phyloP scores from a whole-genome alignment of 2,888 invertebrate genomes.

The Megamerina dolium region DNA sequence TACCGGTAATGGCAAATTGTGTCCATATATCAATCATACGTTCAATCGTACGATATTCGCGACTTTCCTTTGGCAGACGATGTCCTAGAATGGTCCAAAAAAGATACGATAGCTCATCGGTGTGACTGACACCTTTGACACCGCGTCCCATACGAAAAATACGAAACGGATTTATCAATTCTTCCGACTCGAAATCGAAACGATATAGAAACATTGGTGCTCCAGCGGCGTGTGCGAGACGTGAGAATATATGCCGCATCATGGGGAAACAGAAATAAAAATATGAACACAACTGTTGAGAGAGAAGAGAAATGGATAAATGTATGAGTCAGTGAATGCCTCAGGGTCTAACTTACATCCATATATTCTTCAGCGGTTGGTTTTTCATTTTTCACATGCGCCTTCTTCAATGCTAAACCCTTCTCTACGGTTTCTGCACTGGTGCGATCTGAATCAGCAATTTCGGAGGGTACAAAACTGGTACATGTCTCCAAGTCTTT shows the following conservation, averaged over 20 bases:
- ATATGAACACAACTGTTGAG: conserved; percentile 23
- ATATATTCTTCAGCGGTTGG: conserved; percentile 35
- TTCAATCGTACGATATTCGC: conserved; percentile 41
- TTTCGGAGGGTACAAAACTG: conserved; percentile 33
- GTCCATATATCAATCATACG: conserved; percentile 41
- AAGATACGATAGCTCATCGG: conserved; percentile 42
- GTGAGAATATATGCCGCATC: conserved; percentile 36
- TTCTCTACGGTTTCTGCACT: conserved; percentile 26
- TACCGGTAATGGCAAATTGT: conserved; percentile 40
- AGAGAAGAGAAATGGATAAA: neutral
- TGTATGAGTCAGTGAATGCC: neutral
- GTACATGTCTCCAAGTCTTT: conserved; percentile 31
- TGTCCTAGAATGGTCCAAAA: conserved; percentile 34
- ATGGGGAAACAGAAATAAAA: conserved; percentile 32
- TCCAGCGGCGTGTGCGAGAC: conserved; percentile 34
- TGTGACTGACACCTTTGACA: conserved; percentile 43
- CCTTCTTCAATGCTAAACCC: conserved; percentile 32
- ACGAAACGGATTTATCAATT: conserved; percentile 36
- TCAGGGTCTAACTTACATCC: conserved; percentile 30
- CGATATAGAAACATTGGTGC: conserved; percentile 44
- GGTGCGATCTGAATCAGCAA: conserved; percentile 26
- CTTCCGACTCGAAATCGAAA: conserved; percentile 45
- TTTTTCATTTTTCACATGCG: conserved; percentile 32
- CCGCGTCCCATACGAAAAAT: conserved; percentile 38
- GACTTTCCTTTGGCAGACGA: conserved; percentile 33